Evolutionary conservation across 2,113 vertebrate species (phyloP).

Genomic region (Psittacara wagleri): DNA sequence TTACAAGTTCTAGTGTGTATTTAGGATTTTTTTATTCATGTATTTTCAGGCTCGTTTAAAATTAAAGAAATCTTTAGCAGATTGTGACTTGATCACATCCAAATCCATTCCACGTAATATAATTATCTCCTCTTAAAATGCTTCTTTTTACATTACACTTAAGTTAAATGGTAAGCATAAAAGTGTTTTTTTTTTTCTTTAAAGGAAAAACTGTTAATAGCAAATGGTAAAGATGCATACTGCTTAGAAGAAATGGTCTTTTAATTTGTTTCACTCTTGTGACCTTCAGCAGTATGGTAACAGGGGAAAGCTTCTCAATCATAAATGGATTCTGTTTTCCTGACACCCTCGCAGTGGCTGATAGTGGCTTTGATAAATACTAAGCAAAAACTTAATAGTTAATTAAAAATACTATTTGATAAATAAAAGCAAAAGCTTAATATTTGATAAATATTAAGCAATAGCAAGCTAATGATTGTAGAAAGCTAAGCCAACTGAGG

Average conservation of each 20-base stretch:
- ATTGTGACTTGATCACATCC: not conserved
- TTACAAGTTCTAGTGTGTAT: not conserved
- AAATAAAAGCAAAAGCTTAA: not conserved
- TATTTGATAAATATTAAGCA: not conserved
- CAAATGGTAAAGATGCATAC: not conserved
- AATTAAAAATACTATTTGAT: not conserved
- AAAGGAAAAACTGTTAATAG: not conserved
- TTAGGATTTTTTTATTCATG: not conserved
- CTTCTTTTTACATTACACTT: not conserved
- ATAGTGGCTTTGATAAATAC: constrained; percentile 6
- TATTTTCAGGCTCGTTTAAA: not conserved
- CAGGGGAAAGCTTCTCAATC: not conserved
- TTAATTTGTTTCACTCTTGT: constrained; percentile 9
- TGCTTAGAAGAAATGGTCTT: constrained; percentile 22
- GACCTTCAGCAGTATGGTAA: constrained; percentile 29
- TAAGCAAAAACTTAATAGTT: not conserved
- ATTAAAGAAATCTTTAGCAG: not conserved
- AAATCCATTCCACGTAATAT: not conserved
- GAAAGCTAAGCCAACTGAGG: not conserved
- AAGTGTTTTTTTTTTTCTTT: not conserved
- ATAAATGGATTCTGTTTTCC: constrained; percentile 15
- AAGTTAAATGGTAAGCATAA: not conserved
- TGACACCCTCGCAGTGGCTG: not conserved
- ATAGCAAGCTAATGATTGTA: not conserved
- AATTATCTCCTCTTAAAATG: not conserved